Percentiles rank a stretch among this genome's conserved stretches.
Conservation (phyloP, 2,113 vertebrate genomes). For the Bos taurus region DNA sequence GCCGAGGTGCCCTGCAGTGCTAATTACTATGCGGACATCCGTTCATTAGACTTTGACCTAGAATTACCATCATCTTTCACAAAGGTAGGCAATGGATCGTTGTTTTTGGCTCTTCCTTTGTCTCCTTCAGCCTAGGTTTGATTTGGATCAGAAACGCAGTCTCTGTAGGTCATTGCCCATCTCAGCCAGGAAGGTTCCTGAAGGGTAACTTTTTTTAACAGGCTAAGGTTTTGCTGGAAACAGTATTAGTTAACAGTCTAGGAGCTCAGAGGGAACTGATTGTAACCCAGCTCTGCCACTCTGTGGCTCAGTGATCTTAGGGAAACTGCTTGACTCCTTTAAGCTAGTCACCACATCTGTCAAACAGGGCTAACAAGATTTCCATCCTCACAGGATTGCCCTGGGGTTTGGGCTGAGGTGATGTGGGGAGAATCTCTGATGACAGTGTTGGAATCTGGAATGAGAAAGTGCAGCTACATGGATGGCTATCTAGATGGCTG, state of each 20-base stretch:
- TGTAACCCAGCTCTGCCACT: background rate
- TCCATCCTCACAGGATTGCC: background rate
- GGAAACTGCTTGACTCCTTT: background rate
- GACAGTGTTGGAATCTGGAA: background rate
- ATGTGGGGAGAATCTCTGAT: background rate
- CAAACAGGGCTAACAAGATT: background rate
- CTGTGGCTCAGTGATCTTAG: background rate
- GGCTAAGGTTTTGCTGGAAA: background rate
- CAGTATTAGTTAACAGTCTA: background rate
- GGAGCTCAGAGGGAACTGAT: background rate
- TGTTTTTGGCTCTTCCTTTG: background rate
- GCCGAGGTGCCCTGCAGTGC: background rate
- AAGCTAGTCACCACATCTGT: background rate
- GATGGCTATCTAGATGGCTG: background rate
- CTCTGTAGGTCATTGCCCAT: background rate
- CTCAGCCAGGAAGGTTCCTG: background rate
- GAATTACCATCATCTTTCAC: slow-evolving; percentile 53
- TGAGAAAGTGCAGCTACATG: background rate
- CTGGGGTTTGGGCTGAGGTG: background rate
- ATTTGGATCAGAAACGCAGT: slow-evolving; percentile 15
- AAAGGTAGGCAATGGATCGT: slow-evolving; percentile 43
- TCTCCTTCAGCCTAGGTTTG: slow-evolving; percentile 32
- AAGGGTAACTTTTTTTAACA: background rate
- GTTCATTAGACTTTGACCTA: slow-evolving; percentile 59
- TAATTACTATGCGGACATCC: slow-evolving; percentile 61